Conservation (phyloP, 2,113 vertebrate species). For the Dolichotis patagonum region DNA sequence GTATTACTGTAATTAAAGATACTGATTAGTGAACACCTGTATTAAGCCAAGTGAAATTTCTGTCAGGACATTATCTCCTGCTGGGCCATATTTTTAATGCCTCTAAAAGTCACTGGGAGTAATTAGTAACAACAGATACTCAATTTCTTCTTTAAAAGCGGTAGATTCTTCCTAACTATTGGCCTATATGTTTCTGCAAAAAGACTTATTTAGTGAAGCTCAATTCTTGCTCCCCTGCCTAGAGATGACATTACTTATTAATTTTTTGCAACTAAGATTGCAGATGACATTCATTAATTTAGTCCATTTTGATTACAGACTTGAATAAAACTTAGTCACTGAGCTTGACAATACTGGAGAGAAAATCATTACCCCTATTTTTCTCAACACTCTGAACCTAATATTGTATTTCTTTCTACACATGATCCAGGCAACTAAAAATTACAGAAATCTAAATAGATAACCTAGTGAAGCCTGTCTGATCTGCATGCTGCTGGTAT, state of each 20-base stretch:
- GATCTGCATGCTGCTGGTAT: neutral
- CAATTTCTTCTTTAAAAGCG: conserved; percentile 10
- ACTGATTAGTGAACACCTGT: conserved; percentile 11
- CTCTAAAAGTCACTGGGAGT: neutral
- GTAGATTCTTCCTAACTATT: neutral
- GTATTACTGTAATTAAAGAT: conserved; percentile 38
- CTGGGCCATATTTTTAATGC: neutral
- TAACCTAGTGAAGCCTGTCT: neutral
- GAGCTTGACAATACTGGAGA: neutral
- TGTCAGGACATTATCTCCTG: neutral
- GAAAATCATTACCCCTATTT: neutral
- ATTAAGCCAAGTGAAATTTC: neutral
- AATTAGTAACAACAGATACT: neutral
- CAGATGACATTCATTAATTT: neutral
- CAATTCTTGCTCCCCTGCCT: neutral
- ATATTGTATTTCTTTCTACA: neutral
- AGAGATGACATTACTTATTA: neutral
- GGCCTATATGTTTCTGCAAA: neutral
- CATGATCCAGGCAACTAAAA: neutral
- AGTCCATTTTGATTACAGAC: neutral
- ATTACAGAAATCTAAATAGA: neutral
- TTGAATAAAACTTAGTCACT: neutral
- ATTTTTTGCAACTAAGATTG: neutral
- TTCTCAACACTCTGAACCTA: neutral
- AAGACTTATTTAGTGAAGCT: neutral